phyloP scores from a whole-genome alignment of 1,140 invertebrate species.

The Cydia splendana region DNA sequence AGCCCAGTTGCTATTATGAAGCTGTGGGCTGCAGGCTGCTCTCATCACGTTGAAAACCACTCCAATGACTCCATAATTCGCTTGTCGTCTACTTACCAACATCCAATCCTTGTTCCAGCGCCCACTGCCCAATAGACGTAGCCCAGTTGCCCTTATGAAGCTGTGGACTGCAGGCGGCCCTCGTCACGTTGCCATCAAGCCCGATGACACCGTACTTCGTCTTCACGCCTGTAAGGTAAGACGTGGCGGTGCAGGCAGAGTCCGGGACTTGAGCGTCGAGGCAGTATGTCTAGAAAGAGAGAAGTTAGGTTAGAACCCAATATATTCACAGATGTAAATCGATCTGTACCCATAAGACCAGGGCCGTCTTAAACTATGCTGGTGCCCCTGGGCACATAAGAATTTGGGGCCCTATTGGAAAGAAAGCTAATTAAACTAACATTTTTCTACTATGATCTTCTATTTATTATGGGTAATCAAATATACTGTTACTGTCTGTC shows the following conservation, averaged over 20 bases:
- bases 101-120: constrained; percentile 85
- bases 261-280: constrained; percentile 90
- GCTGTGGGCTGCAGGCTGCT: constrained; percentile 20
- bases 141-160: constrained; percentile 81
- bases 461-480: too few species aligned
- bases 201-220: constrained; percentile 90
- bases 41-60: too few species aligned
- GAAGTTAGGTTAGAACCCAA: background rate
- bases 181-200: constrained; percentile 84
- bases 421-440: too few species aligned
- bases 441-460: too few species aligned
- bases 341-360: too few species aligned
- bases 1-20: constrained; percentile 80
- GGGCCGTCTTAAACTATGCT: too few species aligned
- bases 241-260: constrained; percentile 88
- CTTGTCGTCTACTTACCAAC: too few species aligned
- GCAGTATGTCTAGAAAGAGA: constrained; percentile 87
- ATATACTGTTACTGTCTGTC: too few species aligned
- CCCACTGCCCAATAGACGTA: constrained; percentile 86
- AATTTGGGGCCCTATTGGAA: too few species aligned
- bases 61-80: too few species aligned
- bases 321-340: too few species aligned
- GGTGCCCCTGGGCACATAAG: too few species aligned
- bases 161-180: constrained; percentile 81
- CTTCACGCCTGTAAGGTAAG: constrained; percentile 92